Evolutionary conservation across 1,140 invertebrate genomes (phyloP).

Genomic region (Lordiphosa clarofinis): DNA sequence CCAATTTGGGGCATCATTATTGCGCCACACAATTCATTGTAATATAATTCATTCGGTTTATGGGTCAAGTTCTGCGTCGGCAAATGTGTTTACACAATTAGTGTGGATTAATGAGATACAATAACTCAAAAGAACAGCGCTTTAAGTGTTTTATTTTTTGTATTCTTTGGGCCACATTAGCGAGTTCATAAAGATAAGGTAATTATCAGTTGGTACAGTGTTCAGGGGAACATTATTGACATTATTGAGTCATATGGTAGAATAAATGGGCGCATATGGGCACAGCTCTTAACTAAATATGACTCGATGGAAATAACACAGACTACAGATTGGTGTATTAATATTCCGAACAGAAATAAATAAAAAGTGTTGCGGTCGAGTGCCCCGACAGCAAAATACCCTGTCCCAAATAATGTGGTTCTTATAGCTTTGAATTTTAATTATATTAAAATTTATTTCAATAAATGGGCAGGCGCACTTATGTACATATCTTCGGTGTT

Average conservation of each 20-base stretch:
- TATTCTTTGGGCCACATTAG: conserved; percentile 35
- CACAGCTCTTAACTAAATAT: neutral
- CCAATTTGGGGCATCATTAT: conserved; percentile 28
- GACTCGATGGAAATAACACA: neutral
- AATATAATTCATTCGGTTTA: conserved; percentile 41
- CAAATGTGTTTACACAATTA: conserved; percentile 56
- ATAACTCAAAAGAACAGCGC: conserved; percentile 49
- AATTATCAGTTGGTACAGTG: conserved; percentile 8
- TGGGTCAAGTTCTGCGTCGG: conserved; percentile 65
- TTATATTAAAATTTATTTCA: no score
- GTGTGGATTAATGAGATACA: conserved; percentile 38
- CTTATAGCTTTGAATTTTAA: no score
- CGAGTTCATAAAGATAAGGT: conserved; percentile 33
- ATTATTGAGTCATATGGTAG: conserved; percentile 4
- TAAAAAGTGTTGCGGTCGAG: no score
- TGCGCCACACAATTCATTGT: conserved; percentile 26
- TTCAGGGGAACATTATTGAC: neutral
- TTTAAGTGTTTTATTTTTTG: conserved; percentile 8
- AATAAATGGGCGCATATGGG: neutral
- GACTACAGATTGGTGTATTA: no score
- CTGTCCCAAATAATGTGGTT: no score
- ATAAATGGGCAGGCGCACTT: no score
- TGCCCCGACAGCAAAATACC: no score
- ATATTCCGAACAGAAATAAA: no score
- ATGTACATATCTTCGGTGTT: no score